phyloP scores from a whole-genome alignment of 2,888 invertebrate species.

The Caenorhabditis uteleia region DNA sequence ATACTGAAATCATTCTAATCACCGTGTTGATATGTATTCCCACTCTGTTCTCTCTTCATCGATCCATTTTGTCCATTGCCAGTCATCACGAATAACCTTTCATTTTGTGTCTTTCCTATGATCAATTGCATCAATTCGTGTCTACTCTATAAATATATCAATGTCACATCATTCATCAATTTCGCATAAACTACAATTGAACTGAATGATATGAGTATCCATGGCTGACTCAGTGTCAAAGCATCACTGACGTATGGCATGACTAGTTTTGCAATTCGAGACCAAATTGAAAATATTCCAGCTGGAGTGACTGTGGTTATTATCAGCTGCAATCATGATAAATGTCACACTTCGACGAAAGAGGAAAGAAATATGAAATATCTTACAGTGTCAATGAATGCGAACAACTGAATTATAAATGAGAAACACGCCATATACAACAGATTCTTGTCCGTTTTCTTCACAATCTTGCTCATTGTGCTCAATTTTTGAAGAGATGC shows the following conservation, averaged over 20 bases:
- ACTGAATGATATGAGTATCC: slow-evolving; percentile 33
- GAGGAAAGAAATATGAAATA: no score
- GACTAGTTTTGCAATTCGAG: slow-evolving; percentile 5
- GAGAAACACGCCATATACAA: slow-evolving; percentile 21
- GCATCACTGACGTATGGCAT: slow-evolving; percentile 36
- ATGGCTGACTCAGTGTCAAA: slow-evolving; percentile 35
- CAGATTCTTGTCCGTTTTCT: slow-evolving; percentile 18
- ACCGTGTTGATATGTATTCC: no score
- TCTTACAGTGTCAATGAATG: slow-evolving; percentile 15
- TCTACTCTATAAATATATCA: no score
- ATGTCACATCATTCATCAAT: no score
- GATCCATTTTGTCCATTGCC: no score
- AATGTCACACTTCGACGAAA: no score
- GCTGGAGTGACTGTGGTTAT: slow-evolving; percentile 3
- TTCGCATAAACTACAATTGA: slow-evolving; percentile 7
- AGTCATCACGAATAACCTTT: no score
- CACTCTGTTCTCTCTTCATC: no score
- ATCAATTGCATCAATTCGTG: no score
- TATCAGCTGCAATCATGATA: no score
- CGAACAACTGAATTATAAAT: slow-evolving; percentile 16
- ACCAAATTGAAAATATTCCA: not conserved
- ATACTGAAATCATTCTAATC: no score
- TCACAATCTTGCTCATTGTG: slow-evolving; percentile 8
- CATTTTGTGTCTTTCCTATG: no score
- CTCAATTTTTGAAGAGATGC: slow-evolving; percentile 7